These are phyloP conservation scores for Papilio dardanus DNA, from an alignment of 1,140 invertebrate genomes.

Conservation along the genomic window DNA sequence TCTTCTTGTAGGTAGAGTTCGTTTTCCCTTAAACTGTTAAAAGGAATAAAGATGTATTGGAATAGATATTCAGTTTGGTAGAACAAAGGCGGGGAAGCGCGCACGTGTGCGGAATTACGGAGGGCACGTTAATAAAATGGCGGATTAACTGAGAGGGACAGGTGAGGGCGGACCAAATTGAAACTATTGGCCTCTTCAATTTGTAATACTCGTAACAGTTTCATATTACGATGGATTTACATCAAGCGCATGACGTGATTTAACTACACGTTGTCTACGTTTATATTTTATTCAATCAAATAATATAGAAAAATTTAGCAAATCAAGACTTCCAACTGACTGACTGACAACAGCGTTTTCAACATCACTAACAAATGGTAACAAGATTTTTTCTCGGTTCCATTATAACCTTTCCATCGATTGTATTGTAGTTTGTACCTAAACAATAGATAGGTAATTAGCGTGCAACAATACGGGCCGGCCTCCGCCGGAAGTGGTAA, in stretches of 20 bases:
- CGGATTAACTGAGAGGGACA: slow-evolving; percentile 73
- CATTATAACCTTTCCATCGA: background rate
- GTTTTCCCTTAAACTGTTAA: slow-evolving; percentile 34
- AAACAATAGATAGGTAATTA: slow-evolving; percentile 29
- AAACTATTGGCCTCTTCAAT: slow-evolving; percentile 74
- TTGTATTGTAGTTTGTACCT: background rate
- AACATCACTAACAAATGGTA: too few relatives aligned
- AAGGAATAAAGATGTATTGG: slow-evolving; percentile 42
- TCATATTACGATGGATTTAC: slow-evolving; percentile 54
- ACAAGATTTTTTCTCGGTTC: background rate
- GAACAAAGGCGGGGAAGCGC: slow-evolving; percentile 70
- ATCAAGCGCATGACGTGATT: slow-evolving; percentile 46
- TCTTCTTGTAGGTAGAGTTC: slow-evolving; percentile 13
- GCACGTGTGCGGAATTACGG: slow-evolving; percentile 73
- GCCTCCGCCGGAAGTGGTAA: slow-evolving; percentile 28
- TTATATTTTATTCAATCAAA: background rate
- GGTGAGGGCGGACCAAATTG: slow-evolving; percentile 75
- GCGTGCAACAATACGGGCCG: slow-evolving; percentile 13
- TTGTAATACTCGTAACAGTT: slow-evolving; percentile 47
- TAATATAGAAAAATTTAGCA: too few relatives aligned
- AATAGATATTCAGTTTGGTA: slow-evolving; percentile 59
- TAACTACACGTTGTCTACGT: background rate
- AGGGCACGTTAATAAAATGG: slow-evolving; percentile 75
- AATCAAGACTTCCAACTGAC: too few relatives aligned
- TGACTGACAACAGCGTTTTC: too few relatives aligned